Evolutionary conservation across 2,113 vertebrate species (phyloP).

Genomic region (Cinclus mexicanus): DNA sequence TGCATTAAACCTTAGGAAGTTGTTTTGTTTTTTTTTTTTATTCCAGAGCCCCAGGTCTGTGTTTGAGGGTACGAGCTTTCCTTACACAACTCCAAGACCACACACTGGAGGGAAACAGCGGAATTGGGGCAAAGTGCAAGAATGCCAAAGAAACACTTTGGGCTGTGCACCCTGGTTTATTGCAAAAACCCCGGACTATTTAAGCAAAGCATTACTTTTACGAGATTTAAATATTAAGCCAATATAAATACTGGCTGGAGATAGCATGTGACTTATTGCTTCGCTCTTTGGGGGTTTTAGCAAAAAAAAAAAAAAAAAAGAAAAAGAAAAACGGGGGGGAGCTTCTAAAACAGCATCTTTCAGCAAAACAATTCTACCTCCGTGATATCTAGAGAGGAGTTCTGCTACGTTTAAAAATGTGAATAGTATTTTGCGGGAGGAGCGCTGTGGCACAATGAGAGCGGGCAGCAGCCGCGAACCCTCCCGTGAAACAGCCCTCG

Average conservation of each 20-base stretch:
- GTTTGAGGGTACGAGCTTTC: constrained; percentile 20
- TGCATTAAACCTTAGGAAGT: neutral
- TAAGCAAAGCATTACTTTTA: constrained; percentile 51
- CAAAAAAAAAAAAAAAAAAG: neutral
- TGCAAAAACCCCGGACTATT: constrained; percentile 54
- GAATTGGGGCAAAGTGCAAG: constrained; percentile 73
- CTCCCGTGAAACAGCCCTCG: neutral
- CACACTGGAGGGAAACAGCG: constrained; percentile 42
- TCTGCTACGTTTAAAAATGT: neutral
- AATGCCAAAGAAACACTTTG: constrained; percentile 58
- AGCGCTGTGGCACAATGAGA: neutral
- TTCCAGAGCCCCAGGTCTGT: neutral
- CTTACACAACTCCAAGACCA: constrained; percentile 43
- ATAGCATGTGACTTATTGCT: constrained; percentile 40
- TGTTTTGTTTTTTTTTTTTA: neutral
- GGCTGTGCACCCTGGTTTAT: constrained; percentile 53
- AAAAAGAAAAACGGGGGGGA: neutral
- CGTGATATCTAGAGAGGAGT: neutral
- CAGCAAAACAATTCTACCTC: neutral
- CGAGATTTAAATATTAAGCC: constrained; percentile 60
- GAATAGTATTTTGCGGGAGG: neutral
- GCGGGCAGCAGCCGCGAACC: neutral
- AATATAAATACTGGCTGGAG: constrained; percentile 42
- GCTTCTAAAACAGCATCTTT: neutral
- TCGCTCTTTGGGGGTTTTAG: neutral